These are phyloP conservation scores for Peromyscus maniculatus DNA, from an alignment of 2,113 vertebrate species.

Conservation along the genomic window DNA sequence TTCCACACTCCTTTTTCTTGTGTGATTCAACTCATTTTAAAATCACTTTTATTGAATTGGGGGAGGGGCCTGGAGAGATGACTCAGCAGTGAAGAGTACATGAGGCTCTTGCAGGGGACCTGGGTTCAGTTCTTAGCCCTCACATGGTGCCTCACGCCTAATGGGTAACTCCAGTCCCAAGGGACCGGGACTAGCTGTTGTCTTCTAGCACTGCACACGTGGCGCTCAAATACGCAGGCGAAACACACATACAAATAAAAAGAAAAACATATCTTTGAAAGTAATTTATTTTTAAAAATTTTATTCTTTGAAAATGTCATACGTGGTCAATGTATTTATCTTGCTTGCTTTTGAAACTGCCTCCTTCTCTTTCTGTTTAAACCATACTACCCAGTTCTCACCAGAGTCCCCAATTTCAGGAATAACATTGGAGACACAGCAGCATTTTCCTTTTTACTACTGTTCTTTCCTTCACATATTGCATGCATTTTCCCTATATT, in stretches of 20 bases:
- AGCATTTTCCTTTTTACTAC: neutral
- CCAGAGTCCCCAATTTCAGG: neutral
- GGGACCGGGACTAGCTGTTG: neutral
- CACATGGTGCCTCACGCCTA: neutral
- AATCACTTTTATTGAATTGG: neutral
- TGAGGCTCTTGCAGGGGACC: neutral
- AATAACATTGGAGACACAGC: neutral
- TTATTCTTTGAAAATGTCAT: neutral
- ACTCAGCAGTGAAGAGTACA: no score
- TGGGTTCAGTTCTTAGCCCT: neutral
- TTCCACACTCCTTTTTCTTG: neutral
- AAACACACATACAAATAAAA: neutral
- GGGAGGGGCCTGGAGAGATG: neutral
- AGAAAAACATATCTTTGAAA: neutral
- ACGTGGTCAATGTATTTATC: neutral
- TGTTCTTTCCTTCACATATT: neutral
- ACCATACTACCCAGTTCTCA: neutral
- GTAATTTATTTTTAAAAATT: neutral
- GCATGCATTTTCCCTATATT: slow-evolving; percentile 39
- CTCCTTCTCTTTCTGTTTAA: slow-evolving; percentile 11
- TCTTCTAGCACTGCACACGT: neutral
- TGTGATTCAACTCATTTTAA: neutral
- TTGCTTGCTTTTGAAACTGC: neutral
- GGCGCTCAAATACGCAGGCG: neutral
- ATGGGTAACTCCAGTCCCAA: neutral